These are phyloP conservation scores for Stegodyphus mimosarum DNA, from an alignment of 1,140 invertebrate genomes.

Conservation along the genomic window DNA sequence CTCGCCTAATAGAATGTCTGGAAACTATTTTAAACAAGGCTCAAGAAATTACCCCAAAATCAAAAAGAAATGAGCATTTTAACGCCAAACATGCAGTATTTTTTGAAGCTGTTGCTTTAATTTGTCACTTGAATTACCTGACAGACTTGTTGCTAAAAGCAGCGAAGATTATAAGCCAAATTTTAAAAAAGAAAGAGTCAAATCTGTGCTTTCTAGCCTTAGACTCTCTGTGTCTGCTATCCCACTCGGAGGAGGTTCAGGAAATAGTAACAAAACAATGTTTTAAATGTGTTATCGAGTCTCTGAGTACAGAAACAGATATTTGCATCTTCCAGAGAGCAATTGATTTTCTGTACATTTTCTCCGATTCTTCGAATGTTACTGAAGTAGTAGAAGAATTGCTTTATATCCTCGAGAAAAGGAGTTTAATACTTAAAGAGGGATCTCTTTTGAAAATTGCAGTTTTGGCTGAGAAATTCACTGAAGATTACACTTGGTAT, in stretches of 20 bases:
- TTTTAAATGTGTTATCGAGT: constrained; percentile 94
- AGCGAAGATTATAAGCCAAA: constrained; percentile 98
- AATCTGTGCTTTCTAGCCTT: constrained; percentile 97
- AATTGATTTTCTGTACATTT: constrained; percentile 99
- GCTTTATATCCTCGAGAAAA: constrained; percentile 98
- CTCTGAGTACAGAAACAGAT: constrained; percentile 99
- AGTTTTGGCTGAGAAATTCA: constrained; percentile 99
- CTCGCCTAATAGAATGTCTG: constrained; percentile 95
- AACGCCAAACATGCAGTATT: constrained; percentile 99
- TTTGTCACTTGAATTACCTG: constrained; percentile 97
- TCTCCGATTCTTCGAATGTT: constrained; percentile 99
- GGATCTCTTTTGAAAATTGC: constrained; percentile 99
- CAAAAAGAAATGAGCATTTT: constrained; percentile 99
- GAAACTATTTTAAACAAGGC: constrained; percentile 99
- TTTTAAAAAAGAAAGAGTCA: constrained; percentile 97
- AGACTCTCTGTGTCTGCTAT: constrained; percentile 98
- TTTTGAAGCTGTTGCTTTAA: constrained; percentile 99
- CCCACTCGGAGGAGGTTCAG: constrained; percentile 99
- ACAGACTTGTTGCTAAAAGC: constrained; percentile 95
- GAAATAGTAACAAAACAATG: constrained; percentile 99
- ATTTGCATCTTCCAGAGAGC: constrained; percentile 97
- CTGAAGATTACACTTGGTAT: constrained; percentile 99
- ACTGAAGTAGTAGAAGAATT: constrained; percentile 99
- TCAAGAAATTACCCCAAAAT: constrained; percentile 98
- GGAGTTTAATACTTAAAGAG: constrained; percentile 98